Base-by-base conservation (phyloP, 2,797 vertebrate genomes). In the Gallirallus australis region DNA sequence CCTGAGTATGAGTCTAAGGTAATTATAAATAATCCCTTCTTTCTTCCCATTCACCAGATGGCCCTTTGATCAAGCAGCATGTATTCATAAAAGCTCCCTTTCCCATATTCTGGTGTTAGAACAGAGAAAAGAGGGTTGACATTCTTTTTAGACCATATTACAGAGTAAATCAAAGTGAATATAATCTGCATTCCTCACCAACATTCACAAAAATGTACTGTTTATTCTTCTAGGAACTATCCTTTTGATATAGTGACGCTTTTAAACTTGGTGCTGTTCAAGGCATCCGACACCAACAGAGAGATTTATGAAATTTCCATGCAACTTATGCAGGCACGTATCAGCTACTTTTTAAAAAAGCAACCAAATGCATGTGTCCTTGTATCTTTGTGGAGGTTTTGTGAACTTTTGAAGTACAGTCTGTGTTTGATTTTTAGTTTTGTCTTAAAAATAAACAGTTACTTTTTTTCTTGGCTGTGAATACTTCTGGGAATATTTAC, bases 271-370 rank as follows among this genome's bases (percentile, higher is more conserved):
- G 99, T 99, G 82, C 98, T 99, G 31, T 99, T 99, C 98, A 99
- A 99, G 94, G 99, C 99, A 27, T 99, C 99, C 91, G 99, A 99
- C 97, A 99, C 99, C 93, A 99, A 98, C 98, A 98, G 99, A 95
- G 99, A 99, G 95, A 99, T 99, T 91, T 99, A 99, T 95, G 99
- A 99, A 97, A 99, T 99, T 95, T 99, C 99, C 92, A 99, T 99
- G 99, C 99, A 99, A 98, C 98, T 99, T 87, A 99, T 99, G 99
- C 99, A 99, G 99, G 99, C 98, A 98, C 6, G 97, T 98, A 97
- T 91, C 94, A 57, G 27, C 77, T 86, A 15, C n/a, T 56, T 78
- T 37, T 54, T 59, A 52, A 33, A 50, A 42, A 73, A 69, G 39
- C 21, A 53, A 48, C 20, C 8, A 31, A 87, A 60, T 73, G 37